Evolutionary conservation across 2,888 invertebrate species (phyloP), one percentile per base, ranked within the genome.

Genomic region (Pedicia rivosa): DNA sequence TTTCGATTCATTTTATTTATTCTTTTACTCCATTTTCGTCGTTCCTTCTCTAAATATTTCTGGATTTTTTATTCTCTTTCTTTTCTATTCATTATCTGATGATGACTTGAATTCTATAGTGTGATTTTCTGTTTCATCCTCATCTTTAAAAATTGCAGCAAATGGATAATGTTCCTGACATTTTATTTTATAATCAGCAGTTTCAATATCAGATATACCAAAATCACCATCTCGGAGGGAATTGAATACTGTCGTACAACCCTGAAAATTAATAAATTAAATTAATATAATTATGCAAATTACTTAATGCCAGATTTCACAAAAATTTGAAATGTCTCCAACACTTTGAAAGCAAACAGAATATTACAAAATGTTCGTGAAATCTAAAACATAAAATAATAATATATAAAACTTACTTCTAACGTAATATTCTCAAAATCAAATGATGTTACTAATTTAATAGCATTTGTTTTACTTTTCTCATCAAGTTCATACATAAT

Each of bases 191-290:
- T 79, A 91, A 35, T 72, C 69, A 50, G 74, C 75, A 47, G 72
- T 70, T 46, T 71, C 69, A 25, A 67, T 59, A 42, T 81, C 76
- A 57, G 77, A 78, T 16, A 68, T 61, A 2, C 90, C 90, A 56
- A 92, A 82, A 48, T 81, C 78, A 36, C 86, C 87, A 46, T 72
- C 73, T 46, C 71, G 69, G 50, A 92, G 67, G 44, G 81, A 74
- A 46, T 78, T 75, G 48, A 86, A 66, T 40, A 88, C 78, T 48
- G 78, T 77, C 45, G 77, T 74, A 64, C 88, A 90, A 51, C 73
- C 79, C 79, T 86, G 64, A n/a, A 69, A 61, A 40, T 37, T 36
- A 33, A 28, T 24, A 36, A 26, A 8, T 17, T 3, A 28, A 34
- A 30, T 5, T 27, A 38, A 9, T 28, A 17, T 12, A 27, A 14